Evolutionary conservation across 1,140 invertebrate species (phyloP).

Genomic region (Diploscapter pachys): DNA sequence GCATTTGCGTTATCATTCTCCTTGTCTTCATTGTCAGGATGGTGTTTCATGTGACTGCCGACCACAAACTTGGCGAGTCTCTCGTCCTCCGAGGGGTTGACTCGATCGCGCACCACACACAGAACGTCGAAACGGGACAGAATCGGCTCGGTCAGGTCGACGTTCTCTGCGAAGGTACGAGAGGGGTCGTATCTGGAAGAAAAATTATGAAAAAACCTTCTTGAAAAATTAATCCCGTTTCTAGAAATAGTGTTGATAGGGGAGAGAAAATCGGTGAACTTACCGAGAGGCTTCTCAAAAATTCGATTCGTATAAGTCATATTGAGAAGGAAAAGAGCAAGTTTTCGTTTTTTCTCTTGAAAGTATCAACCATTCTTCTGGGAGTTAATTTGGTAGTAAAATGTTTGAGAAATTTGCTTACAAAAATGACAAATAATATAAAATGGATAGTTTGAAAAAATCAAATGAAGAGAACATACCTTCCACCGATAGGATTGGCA

Average conservation of each 20-base stretch:
- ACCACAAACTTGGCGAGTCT: conserved; percentile 75
- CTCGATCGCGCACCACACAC: conserved; percentile 91
- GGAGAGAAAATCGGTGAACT: too few relatives aligned
- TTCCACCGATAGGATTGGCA: conserved; percentile 92
- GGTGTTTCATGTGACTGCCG: conserved; percentile 62
- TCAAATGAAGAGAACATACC: conserved; percentile 57
- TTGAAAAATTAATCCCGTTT: too few relatives aligned
- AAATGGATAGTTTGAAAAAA: neutral
- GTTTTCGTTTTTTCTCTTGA: too few relatives aligned
- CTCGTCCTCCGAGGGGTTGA: conserved; percentile 75
- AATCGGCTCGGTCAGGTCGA: conserved; percentile 93
- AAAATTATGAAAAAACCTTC: neutral
- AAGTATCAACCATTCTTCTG: too few relatives aligned
- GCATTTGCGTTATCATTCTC: neutral
- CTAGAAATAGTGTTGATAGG: too few relatives aligned
- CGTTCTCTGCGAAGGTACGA: conserved; percentile 94
- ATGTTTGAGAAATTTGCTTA: too few relatives aligned
- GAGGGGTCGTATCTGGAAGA: conserved; percentile 77
- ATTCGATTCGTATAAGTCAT: too few relatives aligned
- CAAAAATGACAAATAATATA: too few relatives aligned
- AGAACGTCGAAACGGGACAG: conserved; percentile 95
- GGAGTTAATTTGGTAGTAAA: too few relatives aligned
- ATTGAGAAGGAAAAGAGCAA: too few relatives aligned
- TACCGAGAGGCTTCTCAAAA: too few relatives aligned
- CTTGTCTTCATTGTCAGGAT: conserved; percentile 54